These are phyloP conservation scores for Salvelinus sp. DNA, from an alignment of 2,113 vertebrate species.

Conservation along the genomic window DNA sequence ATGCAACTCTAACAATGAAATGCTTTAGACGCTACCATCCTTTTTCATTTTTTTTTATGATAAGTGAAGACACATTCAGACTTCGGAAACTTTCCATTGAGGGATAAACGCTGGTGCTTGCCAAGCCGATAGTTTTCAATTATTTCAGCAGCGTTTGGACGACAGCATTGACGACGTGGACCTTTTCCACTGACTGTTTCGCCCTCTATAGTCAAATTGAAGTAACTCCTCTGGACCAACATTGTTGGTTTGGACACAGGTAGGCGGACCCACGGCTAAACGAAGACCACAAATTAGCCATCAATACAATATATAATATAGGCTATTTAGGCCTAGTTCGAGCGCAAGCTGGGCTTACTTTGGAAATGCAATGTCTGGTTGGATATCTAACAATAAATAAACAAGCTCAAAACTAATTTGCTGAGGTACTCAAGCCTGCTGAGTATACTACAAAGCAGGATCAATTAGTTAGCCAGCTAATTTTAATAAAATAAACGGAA, in stretches of 20 bases:
- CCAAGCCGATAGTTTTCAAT: slow-evolving; percentile 66
- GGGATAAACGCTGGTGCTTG: slow-evolving; percentile 52
- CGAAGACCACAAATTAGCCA: no score
- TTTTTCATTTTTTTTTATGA: slow-evolving; percentile 27
- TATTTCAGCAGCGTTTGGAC: slow-evolving; percentile 28
- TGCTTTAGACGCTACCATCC: not conserved
- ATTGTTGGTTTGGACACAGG: not conserved
- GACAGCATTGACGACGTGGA: slow-evolving; percentile 41
- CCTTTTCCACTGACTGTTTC: slow-evolving; percentile 35
- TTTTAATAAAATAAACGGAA: no score
- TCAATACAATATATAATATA: no score
- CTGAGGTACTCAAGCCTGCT: no score
- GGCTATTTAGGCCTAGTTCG: no score
- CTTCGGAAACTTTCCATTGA: slow-evolving; percentile 74
- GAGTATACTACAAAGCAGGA: no score
- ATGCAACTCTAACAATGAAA: slow-evolving; percentile 12
- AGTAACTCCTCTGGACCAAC: not conserved
- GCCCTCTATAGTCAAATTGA: not conserved
- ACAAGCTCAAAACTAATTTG: no score
- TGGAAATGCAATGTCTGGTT: no score
- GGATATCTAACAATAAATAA: no score
- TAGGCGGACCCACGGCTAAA: no score
- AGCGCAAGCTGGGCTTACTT: no score
- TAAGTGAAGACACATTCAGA: slow-evolving; percentile 80
- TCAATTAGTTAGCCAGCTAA: no score